Percentiles rank a stretch among this genome's conserved stretches.
Evolutionary conservation across 1,140 invertebrate species (phyloP).

Genomic region (Sycobia sp.): DNA sequence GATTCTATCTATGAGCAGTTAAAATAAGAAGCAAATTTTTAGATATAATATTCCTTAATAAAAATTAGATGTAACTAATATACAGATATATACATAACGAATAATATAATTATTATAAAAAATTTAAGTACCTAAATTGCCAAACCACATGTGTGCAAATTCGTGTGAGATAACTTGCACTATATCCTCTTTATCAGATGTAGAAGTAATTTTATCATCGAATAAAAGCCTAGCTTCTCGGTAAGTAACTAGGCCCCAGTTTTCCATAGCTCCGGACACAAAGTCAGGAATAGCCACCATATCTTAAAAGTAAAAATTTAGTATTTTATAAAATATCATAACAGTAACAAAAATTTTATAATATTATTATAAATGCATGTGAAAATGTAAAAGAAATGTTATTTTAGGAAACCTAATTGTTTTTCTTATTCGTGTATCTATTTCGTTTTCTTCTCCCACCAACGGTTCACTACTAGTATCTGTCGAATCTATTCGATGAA

Average conservation of each 20-base stretch:
- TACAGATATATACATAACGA: no score
- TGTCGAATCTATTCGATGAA: no score
- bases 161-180: constrained; percentile 87
- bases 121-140: constrained; percentile 72
- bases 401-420: no score
- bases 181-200: constrained; percentile 76
- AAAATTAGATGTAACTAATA: no score
- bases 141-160: constrained; percentile 92
- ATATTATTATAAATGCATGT: neutral
- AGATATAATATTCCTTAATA: no score
- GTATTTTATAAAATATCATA: neutral
- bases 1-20: no score
- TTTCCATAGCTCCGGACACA: constrained; percentile 93
- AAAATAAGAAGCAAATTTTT: no score
- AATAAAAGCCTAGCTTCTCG: constrained; percentile 84
- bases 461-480: no score
- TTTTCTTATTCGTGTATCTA: no score
- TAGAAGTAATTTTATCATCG: constrained; percentile 71
- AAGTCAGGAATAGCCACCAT: constrained; percentile 95
- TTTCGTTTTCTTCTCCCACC: no score
- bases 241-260: constrained; percentile 87
- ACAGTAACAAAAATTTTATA: neutral
- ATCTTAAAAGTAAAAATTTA: constrained; percentile 63
- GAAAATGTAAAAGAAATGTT: neutral
- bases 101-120: constrained; percentile 1